These are phyloP conservation scores for Megatriorchis doriae DNA, from an alignment of 2,113 vertebrate species.

Conservation along the genomic window DNA sequence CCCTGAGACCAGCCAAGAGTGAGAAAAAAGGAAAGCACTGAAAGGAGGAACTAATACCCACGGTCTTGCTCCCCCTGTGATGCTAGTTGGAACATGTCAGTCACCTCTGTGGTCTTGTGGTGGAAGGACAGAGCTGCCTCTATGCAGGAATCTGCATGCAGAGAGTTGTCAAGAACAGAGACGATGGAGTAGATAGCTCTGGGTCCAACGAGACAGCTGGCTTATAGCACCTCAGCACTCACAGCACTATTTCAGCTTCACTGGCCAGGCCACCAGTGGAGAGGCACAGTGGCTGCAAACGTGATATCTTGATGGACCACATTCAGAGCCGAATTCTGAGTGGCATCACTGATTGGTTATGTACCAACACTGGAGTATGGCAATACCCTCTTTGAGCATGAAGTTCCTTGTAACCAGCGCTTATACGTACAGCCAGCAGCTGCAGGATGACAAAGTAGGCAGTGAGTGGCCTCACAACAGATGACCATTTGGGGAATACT, in stretches of 20 bases:
- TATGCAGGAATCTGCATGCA: background rate
- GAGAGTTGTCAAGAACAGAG: background rate
- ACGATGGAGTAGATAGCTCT: background rate
- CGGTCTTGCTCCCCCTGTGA: background rate
- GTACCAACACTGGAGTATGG: background rate
- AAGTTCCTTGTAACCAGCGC: background rate
- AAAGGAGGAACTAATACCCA: background rate
- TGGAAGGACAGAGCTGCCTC: background rate
- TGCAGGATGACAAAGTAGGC: background rate
- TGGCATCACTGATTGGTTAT: background rate
- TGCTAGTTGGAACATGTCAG: background rate
- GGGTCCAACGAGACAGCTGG: background rate
- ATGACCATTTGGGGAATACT: background rate
- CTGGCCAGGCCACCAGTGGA: background rate
- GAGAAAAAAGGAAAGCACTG: background rate
- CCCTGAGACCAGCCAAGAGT: background rate
- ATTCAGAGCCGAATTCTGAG: background rate
- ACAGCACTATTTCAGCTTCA: background rate
- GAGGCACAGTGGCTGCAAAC: background rate
- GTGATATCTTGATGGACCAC: background rate
- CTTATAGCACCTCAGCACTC: background rate
- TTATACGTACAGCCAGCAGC: background rate
- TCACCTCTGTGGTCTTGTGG: background rate
- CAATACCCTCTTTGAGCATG: background rate
- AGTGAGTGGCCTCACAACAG: background rate